Evolutionary conservation across 2,888 invertebrate genomes (phyloP).

Genomic region (Drosophila mulleri): DNA sequence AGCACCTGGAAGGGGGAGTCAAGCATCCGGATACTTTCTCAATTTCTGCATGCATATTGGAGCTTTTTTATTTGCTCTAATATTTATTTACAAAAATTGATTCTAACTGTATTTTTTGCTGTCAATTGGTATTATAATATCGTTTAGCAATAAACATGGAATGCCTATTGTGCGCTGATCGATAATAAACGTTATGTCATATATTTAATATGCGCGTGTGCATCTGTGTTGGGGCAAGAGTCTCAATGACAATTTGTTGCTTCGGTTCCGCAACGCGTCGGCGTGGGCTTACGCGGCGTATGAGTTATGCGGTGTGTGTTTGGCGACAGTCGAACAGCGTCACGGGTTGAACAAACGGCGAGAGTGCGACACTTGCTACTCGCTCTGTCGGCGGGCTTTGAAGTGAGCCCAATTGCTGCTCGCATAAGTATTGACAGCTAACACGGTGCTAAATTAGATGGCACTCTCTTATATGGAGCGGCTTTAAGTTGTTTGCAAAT

Average conservation of each 20-base stretch:
- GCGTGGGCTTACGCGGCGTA: constrained; percentile 62
- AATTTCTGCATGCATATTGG: too few relatives aligned
- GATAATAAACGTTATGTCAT: constrained; percentile 21
- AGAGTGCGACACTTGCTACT: constrained; percentile 59
- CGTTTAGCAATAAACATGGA: not conserved
- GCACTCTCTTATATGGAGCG: constrained; percentile 46
- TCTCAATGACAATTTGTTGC: constrained; percentile 16
- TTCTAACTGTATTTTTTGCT: too few relatives aligned
- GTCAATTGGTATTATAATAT: too few relatives aligned
- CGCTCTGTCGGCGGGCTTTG: constrained; percentile 63
- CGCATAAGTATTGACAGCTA: constrained; percentile 66
- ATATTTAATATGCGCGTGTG: constrained; percentile 5
- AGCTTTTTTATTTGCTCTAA: too few relatives aligned
- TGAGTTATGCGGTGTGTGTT: constrained; percentile 53
- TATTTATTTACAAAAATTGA: too few relatives aligned
- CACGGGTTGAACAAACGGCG: constrained; percentile 57
- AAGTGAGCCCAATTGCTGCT: constrained; percentile 58
- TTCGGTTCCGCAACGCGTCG: constrained; percentile 16
- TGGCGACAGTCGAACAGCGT: constrained; percentile 27
- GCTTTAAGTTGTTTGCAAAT: constrained; percentile 49
- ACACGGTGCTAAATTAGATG: constrained; percentile 76
- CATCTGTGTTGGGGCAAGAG: constrained; percentile 17
- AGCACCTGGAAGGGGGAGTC: too few relatives aligned
- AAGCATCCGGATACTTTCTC: too few relatives aligned
- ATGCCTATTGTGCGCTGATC: not conserved